Percentiles rank a stretch among this genome's conserved stretches.
Conservation (phyloP, 2,113 vertebrate species). For the Spilogale gracilis region DNA sequence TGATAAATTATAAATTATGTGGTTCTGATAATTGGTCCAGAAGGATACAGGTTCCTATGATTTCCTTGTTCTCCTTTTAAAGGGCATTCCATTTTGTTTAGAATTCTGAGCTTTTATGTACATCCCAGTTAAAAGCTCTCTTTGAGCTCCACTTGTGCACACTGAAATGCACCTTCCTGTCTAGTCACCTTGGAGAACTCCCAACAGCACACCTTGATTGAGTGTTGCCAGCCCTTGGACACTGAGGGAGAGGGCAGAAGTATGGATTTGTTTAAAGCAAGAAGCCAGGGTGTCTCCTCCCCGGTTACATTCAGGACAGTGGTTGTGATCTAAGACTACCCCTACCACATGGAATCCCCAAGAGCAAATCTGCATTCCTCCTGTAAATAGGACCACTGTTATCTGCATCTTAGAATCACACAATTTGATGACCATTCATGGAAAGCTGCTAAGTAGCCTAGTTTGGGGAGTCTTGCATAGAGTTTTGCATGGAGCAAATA, state of each 20-base stretch:
- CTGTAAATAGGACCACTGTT: constrained; percentile 35
- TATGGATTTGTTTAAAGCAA: constrained; percentile 50
- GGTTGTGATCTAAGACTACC: neutral
- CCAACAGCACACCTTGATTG: constrained; percentile 76
- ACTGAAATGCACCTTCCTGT: constrained; percentile 29
- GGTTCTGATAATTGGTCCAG: neutral
- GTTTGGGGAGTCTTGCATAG: constrained; percentile 33
- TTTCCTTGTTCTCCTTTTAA: constrained; percentile 51
- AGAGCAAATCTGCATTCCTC: constrained; percentile 53
- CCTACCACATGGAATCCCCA: neutral
- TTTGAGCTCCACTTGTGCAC: constrained; percentile 5
- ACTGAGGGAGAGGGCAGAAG: constrained; percentile 45
- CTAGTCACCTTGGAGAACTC: constrained; percentile 85
- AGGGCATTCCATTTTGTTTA: neutral
- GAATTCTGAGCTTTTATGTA: constrained; percentile 24
- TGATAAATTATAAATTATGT: neutral
- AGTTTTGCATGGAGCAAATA: constrained; percentile 60
- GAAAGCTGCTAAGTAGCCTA: constrained; percentile 76
- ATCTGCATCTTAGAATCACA: neutral
- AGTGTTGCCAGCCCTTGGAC: constrained; percentile 66
- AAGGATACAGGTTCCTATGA: neutral
- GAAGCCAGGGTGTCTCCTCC: neutral
- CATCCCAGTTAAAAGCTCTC: constrained; percentile 59
- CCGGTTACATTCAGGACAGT: neutral
- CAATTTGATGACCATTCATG: constrained; percentile 42